A percentile compares a stretch with the other conserved stretches of the same genome.
phyloP scores from a whole-genome alignment of 2,888 invertebrate species.

The Spisula subtruncata region DNA sequence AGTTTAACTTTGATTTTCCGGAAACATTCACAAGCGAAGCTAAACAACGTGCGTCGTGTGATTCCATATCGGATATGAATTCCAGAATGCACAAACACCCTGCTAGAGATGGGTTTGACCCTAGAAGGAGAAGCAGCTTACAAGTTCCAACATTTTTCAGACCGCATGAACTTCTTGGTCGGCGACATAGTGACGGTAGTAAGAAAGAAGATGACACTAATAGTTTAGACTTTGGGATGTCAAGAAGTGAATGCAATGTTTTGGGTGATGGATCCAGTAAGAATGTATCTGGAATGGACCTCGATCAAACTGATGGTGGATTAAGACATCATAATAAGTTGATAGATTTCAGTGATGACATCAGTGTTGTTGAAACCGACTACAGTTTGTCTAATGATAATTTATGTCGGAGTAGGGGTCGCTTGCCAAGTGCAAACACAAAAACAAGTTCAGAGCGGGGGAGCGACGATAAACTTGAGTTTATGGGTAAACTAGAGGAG shows the following conservation, averaged over 20 bases:
- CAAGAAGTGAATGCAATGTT: conserved; percentile 60
- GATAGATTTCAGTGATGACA: conserved; percentile 37
- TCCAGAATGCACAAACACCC: background rate
- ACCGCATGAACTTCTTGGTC: conserved; percentile 54
- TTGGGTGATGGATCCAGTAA: background rate
- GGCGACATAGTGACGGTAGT: conserved; percentile 67
- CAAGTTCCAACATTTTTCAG: conserved; percentile 60
- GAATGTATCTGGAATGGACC: conserved; percentile 2
- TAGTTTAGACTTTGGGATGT: conserved; percentile 30
- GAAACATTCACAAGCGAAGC: background rate
- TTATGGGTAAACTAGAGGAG: conserved; percentile 56
- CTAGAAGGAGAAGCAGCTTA: conserved; percentile 42
- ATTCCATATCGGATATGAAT: background rate
- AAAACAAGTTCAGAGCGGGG: conserved; percentile 12
- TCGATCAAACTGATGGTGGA: background rate
- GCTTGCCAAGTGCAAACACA: conserved; percentile 2
- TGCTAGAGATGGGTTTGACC: conserved; percentile 15
- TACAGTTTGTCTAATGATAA: conserved; percentile 34
- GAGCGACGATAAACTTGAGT: conserved; percentile 37
- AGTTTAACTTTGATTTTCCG: conserved; percentile 60
- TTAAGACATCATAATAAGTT: conserved; percentile 30
- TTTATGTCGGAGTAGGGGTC: background rate
- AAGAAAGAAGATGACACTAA: conserved; percentile 24
- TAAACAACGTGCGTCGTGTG: conserved; percentile 13
- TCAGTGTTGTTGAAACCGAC: conserved; percentile 42